These are phyloP conservation scores for Uloborus plumipes DNA, from an alignment of 2,888 invertebrate species.

Conservation along the genomic window DNA sequence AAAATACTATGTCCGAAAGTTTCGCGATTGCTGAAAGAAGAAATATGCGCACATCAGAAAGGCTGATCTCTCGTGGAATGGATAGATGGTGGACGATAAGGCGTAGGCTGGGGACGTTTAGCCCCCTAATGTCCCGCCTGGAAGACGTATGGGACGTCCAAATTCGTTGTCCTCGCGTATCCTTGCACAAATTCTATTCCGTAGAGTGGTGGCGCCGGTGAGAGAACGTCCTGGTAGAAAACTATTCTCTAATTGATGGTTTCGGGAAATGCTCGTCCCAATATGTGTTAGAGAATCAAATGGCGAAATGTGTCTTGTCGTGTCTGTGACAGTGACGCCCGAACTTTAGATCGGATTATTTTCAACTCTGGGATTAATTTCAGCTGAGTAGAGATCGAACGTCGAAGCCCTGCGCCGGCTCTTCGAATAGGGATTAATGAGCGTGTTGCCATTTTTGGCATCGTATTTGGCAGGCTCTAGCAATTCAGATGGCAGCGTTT, in stretches of 20 bases:
- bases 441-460: background rate
- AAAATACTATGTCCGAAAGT: constrained; percentile 35
- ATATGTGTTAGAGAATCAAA: constrained; percentile 45
- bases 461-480: too few relatives aligned
- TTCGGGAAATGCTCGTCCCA: constrained; percentile 42
- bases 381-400: background rate
- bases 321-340: constrained; percentile 49
- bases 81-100: constrained; percentile 29
- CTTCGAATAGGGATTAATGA: constrained; percentile 27
- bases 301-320: constrained; percentile 29
- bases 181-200: constrained; percentile 23
- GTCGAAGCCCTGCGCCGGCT: background rate
- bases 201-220: background rate
- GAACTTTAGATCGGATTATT: constrained; percentile 49
- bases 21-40: constrained; percentile 35
- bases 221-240: constrained; percentile 9
- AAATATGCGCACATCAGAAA: constrained; percentile 61
- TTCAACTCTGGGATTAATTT: constrained; percentile 34
- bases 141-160: constrained; percentile 58
- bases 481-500: too few relatives aligned
- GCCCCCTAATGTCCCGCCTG: constrained; percentile 20
- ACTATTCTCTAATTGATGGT: constrained; percentile 51
- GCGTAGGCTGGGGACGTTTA: constrained; percentile 11
- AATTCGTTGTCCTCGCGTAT: constrained; percentile 32
- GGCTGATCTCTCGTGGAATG: constrained; percentile 33